These are phyloP conservation scores for Entomyzon cyanotis DNA, from an alignment of 2,113 vertebrate genomes.

Conservation along the genomic window DNA sequence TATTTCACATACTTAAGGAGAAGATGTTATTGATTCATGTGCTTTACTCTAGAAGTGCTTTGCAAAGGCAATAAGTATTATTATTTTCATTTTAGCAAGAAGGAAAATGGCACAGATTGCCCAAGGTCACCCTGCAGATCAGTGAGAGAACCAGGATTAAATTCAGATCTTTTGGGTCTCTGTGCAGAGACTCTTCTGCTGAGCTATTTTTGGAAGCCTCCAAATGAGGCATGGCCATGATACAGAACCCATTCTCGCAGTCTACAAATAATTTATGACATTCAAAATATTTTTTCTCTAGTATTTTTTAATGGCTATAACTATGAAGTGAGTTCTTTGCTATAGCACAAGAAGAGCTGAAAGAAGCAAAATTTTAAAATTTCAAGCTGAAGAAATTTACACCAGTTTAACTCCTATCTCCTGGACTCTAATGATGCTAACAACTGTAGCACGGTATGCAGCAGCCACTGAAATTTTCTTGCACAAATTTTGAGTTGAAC, in stretches of 20 bases:
- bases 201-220: not conserved
- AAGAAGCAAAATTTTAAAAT: not conserved
- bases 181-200: not conserved
- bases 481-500: slow-evolving; percentile 81
- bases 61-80: not conserved
- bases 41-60: slow-evolving; percentile 26
- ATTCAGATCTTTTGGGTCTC: not conserved
- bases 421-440: slow-evolving; percentile 78
- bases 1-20: slow-evolving; percentile 43
- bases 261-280: not conserved
- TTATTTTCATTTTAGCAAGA: slow-evolving; percentile 49
- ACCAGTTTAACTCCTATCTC: slow-evolving; percentile 53
- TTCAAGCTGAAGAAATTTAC: not conserved
- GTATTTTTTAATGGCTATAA: not conserved
- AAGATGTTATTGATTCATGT: slow-evolving; percentile 7
- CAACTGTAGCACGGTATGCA: slow-evolving; percentile 75
- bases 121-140: slow-evolving; percentile 14
- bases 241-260: not conserved
- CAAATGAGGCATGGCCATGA: not conserved
- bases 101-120: slow-evolving; percentile 9
- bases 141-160: slow-evolving; percentile 18
- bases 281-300: not conserved
- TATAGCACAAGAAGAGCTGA: not conserved
- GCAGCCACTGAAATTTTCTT: slow-evolving; percentile 77
- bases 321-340: not conserved